These are phyloP conservation scores for Oscheius sp. DNA, from an alignment of 2,888 invertebrate species.

Conservation along the genomic window DNA sequence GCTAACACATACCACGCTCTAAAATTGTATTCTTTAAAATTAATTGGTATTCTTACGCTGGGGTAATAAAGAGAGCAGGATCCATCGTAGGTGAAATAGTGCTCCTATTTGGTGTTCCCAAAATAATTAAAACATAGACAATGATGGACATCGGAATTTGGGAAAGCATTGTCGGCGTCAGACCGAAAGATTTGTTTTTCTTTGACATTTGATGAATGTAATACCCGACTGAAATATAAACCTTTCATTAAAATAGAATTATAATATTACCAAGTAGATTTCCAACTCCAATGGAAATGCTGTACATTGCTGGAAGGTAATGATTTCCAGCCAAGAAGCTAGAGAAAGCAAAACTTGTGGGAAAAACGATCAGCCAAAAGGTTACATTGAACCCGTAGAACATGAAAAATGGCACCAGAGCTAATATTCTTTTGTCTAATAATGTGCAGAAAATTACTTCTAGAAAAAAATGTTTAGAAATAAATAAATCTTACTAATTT, in stretches of 20 bases:
- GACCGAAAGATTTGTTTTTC: slow-evolving; percentile 30
- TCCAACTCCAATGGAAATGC: slow-evolving; percentile 34
- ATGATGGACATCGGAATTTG: slow-evolving; percentile 9
- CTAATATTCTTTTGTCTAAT: slow-evolving; percentile 12
- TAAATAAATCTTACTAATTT: slow-evolving; percentile 7
- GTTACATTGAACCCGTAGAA: slow-evolving; percentile 32
- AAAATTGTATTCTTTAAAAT: neutral
- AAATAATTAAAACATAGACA: slow-evolving; percentile 22
- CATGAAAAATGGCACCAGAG: slow-evolving; percentile 31
- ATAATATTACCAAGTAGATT: slow-evolving; percentile 25
- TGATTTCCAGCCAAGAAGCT: slow-evolving; percentile 21
- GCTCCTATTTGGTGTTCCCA: slow-evolving; percentile 24
- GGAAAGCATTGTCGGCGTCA: slow-evolving; percentile 27
- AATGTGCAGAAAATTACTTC: slow-evolving; percentile 14
- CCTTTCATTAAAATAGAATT: neutral
- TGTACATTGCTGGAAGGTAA: slow-evolving; percentile 17
- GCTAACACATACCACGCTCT: neutral
- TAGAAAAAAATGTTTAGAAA: neutral
- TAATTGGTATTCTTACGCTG: neutral
- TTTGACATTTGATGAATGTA: slow-evolving; percentile 30
- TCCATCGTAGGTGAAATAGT: slow-evolving; percentile 29
- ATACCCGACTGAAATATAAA: slow-evolving; percentile 9
- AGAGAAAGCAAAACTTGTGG: slow-evolving; percentile 34
- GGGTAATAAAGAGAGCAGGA: neutral
- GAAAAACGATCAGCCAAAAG: slow-evolving; percentile 30